Percentiles rank a stretch among this genome's conserved stretches.
These are phyloP conservation scores for Lepilemur septentrionalis DNA, from an alignment of 2,797 vertebrate genomes.

Conservation along the genomic window DNA sequence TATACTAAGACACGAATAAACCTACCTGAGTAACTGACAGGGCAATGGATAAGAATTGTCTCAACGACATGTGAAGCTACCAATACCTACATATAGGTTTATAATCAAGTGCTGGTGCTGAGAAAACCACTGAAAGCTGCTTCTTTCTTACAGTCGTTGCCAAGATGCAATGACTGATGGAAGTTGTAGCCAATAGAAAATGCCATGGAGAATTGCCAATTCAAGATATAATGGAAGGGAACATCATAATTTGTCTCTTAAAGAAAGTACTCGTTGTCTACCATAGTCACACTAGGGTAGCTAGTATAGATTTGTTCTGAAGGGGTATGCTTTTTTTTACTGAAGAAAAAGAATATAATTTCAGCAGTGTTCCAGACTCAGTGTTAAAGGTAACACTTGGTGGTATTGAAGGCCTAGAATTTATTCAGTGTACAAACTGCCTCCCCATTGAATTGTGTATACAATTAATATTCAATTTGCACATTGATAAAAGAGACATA, in stretches of 20 bases:
- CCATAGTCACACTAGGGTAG: not conserved
- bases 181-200: not conserved
- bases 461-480: constrained; percentile 59
- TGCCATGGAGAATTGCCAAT: not conserved
- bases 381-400: not conserved
- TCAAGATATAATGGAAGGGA: not conserved
- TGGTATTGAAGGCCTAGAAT: not conserved
- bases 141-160: not conserved
- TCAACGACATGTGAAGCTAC: not conserved
- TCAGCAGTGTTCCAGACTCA: not conserved
- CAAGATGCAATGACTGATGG: not conserved
- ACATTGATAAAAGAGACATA: constrained; percentile 66
- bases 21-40: not conserved
- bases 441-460: not conserved
- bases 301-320: too few species aligned
- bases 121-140: not conserved
- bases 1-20: not conserved
- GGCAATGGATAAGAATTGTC: not conserved
- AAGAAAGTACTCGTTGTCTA: not conserved
- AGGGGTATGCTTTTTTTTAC: not conserved
- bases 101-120: not conserved
- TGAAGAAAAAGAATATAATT: not conserved
- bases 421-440: not conserved
- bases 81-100: not conserved
- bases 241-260: not conserved